Evolutionary conservation across 2,888 invertebrate species (phyloP).

Genomic region (Drosophila stalkeri): DNA sequence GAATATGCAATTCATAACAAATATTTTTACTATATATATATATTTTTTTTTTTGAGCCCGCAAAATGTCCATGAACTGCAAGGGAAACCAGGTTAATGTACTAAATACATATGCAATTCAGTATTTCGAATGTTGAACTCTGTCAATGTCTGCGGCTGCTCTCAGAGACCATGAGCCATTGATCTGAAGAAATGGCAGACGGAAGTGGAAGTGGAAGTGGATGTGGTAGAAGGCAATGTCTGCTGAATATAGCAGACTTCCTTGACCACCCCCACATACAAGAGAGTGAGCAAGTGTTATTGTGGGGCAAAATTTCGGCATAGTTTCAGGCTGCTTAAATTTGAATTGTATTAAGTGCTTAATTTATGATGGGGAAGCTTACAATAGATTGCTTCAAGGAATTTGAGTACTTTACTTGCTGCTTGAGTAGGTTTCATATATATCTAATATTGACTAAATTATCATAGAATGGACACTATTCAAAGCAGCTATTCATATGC

Average conservation of each 20-base stretch:
- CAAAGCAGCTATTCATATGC: background rate
- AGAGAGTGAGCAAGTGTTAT: background rate
- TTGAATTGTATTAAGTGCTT: background rate
- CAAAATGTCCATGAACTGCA: background rate
- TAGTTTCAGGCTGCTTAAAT: background rate
- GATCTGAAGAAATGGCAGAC: background rate
- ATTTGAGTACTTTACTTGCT: background rate
- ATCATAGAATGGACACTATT: background rate
- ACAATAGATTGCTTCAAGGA: background rate
- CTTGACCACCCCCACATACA: background rate
- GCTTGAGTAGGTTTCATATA: background rate
- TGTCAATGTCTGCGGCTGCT: background rate
- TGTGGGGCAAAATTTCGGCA: background rate
- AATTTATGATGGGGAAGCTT: background rate
- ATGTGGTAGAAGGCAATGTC: background rate
- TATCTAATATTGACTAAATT: background rate
- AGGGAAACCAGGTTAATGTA: background rate
- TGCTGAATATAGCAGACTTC: background rate
- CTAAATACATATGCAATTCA: background rate
- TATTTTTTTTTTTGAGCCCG: no score
- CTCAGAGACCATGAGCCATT: conserved; percentile 3
- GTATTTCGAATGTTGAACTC: background rate
- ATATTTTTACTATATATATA: no score
- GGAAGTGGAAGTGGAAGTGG: background rate
- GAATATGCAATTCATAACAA: background rate